phyloP scores from a whole-genome alignment of 2,888 invertebrate genomes.

The Drosophila mimetica region DNA sequence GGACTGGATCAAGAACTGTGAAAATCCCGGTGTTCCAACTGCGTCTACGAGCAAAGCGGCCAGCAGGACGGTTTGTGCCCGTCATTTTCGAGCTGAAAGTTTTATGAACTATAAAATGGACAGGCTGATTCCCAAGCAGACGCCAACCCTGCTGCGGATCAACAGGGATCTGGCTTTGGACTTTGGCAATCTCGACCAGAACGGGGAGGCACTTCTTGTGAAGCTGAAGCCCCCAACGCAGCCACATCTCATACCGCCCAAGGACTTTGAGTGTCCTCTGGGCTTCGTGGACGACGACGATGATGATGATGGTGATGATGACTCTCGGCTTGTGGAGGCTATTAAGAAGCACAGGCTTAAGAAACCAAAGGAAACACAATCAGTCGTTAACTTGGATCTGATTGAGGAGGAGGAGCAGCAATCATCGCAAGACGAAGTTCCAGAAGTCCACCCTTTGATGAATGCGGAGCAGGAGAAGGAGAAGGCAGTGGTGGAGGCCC shows the following conservation, averaged over 20 bases:
- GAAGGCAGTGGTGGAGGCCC: neutral
- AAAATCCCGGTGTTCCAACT: slow-evolving; percentile 62
- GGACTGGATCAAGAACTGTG: slow-evolving; percentile 70
- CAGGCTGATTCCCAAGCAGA: slow-evolving; percentile 84
- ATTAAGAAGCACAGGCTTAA: neutral
- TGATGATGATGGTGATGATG: neutral
- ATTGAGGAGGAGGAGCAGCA: neutral
- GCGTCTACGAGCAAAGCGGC: slow-evolving; percentile 83
- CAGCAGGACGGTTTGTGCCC: slow-evolving; percentile 85
- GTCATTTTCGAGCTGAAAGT: slow-evolving; percentile 85
- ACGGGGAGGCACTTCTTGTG: slow-evolving; percentile 55
- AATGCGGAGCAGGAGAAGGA: neutral
- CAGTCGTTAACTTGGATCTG: rapidly evolving
- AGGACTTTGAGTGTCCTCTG: slow-evolving; percentile 62
- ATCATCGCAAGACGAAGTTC: neutral
- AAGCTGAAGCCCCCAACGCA: slow-evolving; percentile 51
- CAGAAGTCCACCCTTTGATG: too few relatives aligned
- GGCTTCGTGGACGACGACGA: slow-evolving; percentile 41
- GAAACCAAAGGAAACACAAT: neutral
- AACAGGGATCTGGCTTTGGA: slow-evolving; percentile 75
- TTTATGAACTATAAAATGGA: slow-evolving; percentile 85
- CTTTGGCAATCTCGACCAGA: slow-evolving; percentile 59
- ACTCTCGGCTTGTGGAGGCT: neutral
- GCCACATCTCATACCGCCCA: slow-evolving; percentile 77
- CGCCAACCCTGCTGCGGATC: slow-evolving; percentile 84